Conservation (phyloP, 2,113 vertebrate genomes). For the Macrotis lagotis region DNA sequence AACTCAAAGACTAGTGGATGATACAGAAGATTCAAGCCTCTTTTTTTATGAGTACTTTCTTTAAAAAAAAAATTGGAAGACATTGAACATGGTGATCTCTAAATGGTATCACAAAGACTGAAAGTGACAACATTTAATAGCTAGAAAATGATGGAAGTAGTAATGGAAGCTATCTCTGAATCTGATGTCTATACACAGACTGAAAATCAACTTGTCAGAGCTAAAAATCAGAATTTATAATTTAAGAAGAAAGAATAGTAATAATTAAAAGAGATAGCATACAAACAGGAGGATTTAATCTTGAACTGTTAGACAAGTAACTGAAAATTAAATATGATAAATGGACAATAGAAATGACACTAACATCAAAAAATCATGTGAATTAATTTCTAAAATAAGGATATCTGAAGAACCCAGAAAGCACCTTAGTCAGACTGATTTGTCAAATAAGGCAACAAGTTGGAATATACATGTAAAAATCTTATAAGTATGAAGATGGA, state of each 20-base stretch:
- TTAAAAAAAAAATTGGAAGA: neutral
- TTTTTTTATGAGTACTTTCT: neutral
- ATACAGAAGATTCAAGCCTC: neutral
- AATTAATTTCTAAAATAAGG: no score
- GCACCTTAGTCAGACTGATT: no score
- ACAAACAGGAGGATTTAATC: neutral
- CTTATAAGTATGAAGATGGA: no score
- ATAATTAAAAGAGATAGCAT: neutral
- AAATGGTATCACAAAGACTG: neutral
- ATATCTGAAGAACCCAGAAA: no score
- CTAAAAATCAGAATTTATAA: neutral
- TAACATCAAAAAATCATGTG: neutral
- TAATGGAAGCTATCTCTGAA: neutral
- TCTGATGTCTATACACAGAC: neutral
- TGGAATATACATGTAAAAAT: no score
- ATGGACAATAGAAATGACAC: neutral
- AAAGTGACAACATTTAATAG: neutral
- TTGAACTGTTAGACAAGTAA: neutral
- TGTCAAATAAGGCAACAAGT: no score
- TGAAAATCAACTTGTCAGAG: neutral
- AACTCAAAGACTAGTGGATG: neutral
- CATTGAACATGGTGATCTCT: neutral
- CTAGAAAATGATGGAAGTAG: neutral
- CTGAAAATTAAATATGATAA: neutral
- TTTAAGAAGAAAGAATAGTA: neutral